These are phyloP conservation scores for Antrozous pallidus DNA, from an alignment of 2,797 vertebrate genomes.

Conservation along the genomic window DNA sequence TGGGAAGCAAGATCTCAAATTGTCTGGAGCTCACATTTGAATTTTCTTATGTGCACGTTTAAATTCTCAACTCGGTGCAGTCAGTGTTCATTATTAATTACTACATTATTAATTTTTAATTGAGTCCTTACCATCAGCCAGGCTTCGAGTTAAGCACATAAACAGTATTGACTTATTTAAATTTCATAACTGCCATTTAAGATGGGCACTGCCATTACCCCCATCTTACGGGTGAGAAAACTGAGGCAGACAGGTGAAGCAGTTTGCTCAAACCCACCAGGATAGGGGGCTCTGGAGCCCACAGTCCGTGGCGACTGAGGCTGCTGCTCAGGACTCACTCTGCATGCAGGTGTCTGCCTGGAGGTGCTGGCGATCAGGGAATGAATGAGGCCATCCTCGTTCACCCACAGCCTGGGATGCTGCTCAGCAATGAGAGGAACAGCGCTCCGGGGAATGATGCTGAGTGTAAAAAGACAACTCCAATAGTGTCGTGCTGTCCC, in stretches of 20 bases:
- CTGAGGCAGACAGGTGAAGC: neutral
- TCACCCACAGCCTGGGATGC: fast-evolving
- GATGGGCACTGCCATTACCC: neutral
- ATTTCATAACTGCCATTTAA: neutral
- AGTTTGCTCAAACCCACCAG: neutral
- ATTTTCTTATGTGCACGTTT: neutral
- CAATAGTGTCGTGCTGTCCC: too few relatives aligned
- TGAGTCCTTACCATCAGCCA: neutral
- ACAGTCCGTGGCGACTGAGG: neutral
- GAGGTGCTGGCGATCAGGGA: neutral
- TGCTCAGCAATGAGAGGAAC: neutral
- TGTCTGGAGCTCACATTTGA: neutral
- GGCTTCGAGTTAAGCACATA: neutral
- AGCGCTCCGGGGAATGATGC: neutral
- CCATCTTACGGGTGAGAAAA: neutral
- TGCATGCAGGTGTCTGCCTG: neutral
- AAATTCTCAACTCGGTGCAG: neutral
- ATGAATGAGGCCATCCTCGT: neutral
- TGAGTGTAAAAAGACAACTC: neutral
- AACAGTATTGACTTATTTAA: neutral
- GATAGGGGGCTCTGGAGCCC: neutral
- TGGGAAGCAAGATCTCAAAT: neutral
- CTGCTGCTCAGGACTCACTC: neutral
- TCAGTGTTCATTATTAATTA: neutral
- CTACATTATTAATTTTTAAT: neutral